Conservation (phyloP, 2,797 vertebrate species). For the Spinus pinus region DNA sequence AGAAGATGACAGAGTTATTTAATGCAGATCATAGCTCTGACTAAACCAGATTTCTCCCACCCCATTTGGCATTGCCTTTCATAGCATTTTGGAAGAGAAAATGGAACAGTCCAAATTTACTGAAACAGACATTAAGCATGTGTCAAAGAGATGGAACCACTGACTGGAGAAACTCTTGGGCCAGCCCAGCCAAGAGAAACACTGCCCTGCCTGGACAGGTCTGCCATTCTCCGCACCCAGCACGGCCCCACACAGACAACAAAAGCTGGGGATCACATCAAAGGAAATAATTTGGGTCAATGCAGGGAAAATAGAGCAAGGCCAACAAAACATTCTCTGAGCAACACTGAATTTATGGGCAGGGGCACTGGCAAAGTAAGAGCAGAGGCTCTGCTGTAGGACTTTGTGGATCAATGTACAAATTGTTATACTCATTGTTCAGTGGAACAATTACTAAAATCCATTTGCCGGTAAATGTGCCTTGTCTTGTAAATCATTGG, state of each 20-base stretch:
- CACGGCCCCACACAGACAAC: neutral
- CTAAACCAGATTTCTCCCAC: neutral
- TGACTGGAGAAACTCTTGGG: neutral
- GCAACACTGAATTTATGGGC: neutral
- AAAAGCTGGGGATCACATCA: neutral
- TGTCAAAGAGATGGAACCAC: neutral
- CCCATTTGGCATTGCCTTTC: neutral
- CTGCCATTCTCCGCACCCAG: neutral
- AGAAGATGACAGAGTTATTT: neutral
- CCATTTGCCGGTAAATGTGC: constrained; percentile 79
- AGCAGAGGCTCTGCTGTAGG: constrained; percentile 38
- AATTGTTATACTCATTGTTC: constrained; percentile 72
- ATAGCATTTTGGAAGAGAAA: neutral
- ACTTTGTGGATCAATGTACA: constrained; percentile 73
- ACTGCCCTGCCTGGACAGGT: neutral
- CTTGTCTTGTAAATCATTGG: constrained; percentile 82
- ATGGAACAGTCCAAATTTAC: neutral
- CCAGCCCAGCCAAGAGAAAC: neutral
- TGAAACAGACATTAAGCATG: neutral
- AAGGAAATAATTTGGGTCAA: neutral
- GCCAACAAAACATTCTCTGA: neutral
- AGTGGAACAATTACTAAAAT: constrained; percentile 78
- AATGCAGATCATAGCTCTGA: neutral
- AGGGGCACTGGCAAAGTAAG: neutral
- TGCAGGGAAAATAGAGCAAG: neutral